phyloP scores from a whole-genome alignment of 2,797 vertebrate species.

The Sebastiscus tertius region DNA sequence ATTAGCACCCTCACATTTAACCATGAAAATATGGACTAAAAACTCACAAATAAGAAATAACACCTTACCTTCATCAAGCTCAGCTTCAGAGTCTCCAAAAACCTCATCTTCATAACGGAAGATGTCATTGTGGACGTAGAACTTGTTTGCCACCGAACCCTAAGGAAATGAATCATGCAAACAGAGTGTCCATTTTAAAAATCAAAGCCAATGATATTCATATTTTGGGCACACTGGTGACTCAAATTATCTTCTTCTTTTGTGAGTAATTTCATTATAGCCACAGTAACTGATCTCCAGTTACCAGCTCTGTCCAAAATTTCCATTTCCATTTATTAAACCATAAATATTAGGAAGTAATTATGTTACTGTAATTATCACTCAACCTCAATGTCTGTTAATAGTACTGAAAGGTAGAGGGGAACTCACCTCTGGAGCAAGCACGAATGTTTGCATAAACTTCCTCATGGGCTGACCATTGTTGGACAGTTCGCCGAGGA shows the following conservation, averaged over 20 bases:
- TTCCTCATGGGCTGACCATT: conserved; percentile 97
- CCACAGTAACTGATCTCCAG: not conserved
- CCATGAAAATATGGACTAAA: not conserved
- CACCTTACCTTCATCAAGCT: conserved; percentile 91
- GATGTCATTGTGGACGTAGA: conserved; percentile 99
- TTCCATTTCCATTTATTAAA: not conserved
- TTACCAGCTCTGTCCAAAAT: not conserved
- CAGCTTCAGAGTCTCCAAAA: conserved; percentile 97
- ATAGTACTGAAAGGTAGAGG: not conserved
- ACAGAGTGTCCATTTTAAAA: not conserved
- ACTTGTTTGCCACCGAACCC: conserved; percentile 99
- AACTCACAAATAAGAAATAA: not conserved
- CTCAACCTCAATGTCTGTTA: not conserved
- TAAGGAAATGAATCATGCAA: conserved; percentile 52
- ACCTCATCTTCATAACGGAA: conserved; percentile 99
- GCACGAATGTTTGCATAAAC: conserved; percentile 99
- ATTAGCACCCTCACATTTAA: not conserved
- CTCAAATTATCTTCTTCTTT: not conserved
- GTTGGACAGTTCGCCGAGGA: conserved; percentile 97
- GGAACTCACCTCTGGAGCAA: conserved; percentile 92
- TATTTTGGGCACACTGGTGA: not conserved
- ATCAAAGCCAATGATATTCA: not conserved
- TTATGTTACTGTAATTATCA: not conserved
- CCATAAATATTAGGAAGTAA: not conserved
- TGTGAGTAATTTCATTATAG: not conserved